A percentile compares a stretch with the other conserved stretches of the same genome.
phyloP scores from a whole-genome alignment of 2,113 vertebrate genomes.

The Oreochromis tanganicae region DNA sequence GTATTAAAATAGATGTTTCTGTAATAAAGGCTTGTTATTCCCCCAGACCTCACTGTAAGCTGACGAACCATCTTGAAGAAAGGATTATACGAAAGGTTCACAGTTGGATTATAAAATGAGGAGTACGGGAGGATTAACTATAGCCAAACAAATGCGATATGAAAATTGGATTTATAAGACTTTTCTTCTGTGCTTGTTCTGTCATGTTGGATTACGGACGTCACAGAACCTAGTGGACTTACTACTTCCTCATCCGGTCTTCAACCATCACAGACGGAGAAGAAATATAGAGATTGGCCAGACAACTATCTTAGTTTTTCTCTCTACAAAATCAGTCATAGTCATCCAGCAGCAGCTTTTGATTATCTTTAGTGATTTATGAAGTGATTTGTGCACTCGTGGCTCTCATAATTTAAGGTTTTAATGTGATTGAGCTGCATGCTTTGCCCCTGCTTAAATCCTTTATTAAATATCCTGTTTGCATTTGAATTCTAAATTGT shows the following conservation, averaged over 20 bases:
- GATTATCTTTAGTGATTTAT: neutral
- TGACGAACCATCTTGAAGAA: neutral
- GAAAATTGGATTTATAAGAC: neutral
- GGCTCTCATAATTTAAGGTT: neutral
- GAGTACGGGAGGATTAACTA: neutral
- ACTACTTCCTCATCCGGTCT: neutral
- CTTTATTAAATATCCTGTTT: neutral
- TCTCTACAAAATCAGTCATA: neutral
- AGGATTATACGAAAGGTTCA: neutral
- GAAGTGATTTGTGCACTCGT: neutral
- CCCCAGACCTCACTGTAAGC: neutral
- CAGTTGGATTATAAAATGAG: neutral
- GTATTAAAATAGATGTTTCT: neutral
- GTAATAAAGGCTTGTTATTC: neutral
- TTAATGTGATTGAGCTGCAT: neutral
- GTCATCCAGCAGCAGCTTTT: neutral
- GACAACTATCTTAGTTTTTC: neutral
- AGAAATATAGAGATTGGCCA: neutral
- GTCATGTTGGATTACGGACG: neutral
- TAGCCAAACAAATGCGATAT: neutral
- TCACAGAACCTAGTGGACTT: neutral
- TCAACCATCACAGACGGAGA: neutral
- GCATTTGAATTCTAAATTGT: too few relatives aligned
- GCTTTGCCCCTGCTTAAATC: neutral
- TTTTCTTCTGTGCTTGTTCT: neutral